A percentile compares a stretch with the other conserved stretches of the same genome.
phyloP scores from a whole-genome alignment of 2,113 vertebrate genomes.

The Petroica traversi region DNA sequence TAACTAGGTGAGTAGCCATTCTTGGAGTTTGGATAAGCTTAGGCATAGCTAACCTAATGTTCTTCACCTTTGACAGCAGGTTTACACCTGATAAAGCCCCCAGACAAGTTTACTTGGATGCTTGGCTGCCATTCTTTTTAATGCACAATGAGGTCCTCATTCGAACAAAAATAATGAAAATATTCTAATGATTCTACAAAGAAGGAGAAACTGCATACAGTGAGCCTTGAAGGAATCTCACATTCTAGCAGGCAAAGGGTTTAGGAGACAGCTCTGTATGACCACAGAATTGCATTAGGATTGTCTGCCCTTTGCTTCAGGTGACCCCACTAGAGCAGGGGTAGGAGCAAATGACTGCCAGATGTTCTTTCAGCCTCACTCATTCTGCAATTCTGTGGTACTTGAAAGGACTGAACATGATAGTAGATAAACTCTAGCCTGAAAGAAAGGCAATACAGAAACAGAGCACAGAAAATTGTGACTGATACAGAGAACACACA shows the following conservation, averaged over 20 bases:
- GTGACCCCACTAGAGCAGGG: not conserved
- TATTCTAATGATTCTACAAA: not conserved
- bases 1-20: not conserved
- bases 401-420: not conserved
- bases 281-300: not conserved
- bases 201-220: not conserved
- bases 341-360: not conserved
- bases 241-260: fast-evolving
- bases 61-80: not conserved
- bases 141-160: not conserved
- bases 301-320: not conserved
- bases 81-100: not conserved
- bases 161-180: not conserved
- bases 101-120: not conserved
- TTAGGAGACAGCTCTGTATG: not conserved
- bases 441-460: not conserved
- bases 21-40: not conserved
- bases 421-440: not conserved
- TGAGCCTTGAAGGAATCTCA: not conserved
- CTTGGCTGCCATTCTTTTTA: not conserved
- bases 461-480: not conserved
- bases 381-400: not conserved
- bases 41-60: not conserved
- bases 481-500: not conserved
- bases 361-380: not conserved